phyloP scores from a whole-genome alignment of 2,888 invertebrate genomes.

The Lycophotia porphyrea region DNA sequence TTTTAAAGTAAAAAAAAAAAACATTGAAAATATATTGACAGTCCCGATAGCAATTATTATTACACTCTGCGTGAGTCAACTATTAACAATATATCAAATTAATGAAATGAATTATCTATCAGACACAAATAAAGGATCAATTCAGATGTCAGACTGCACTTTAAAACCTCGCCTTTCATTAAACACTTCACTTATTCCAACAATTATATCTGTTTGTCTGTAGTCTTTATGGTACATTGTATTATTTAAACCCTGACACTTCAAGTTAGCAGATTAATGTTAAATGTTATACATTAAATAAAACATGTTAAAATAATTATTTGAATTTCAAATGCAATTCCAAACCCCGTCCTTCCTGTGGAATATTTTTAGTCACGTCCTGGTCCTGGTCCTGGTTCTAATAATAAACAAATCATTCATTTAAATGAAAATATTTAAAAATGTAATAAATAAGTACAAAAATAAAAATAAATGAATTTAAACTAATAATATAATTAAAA shows the following conservation, averaged over 20 bases:
- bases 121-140: background rate
- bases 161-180: constrained; percentile 10
- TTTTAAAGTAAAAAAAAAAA: background rate
- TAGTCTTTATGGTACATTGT: constrained; percentile 17
- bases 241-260: background rate
- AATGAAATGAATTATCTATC: background rate
- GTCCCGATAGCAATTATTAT: background rate
- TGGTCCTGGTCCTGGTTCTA: background rate
- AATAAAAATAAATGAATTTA: too few species aligned
- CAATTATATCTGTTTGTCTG: constrained; percentile 18
- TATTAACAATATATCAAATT: background rate
- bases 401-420: too few species aligned
- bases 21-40: background rate
- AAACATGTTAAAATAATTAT: constrained; percentile 26
- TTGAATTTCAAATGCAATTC: constrained; percentile 15
- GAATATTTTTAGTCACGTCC: background rate
- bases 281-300: constrained; percentile 59
- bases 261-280: constrained; percentile 19
- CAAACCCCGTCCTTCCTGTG: background rate
- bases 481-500: too few species aligned
- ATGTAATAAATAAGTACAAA: too few species aligned
- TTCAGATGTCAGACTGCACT: background rate
- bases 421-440: too few species aligned
- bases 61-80: background rate
- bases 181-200: constrained; percentile 1